Conservation (phyloP, 2,797 vertebrate genomes). For the Myotis findleyi region DNA sequence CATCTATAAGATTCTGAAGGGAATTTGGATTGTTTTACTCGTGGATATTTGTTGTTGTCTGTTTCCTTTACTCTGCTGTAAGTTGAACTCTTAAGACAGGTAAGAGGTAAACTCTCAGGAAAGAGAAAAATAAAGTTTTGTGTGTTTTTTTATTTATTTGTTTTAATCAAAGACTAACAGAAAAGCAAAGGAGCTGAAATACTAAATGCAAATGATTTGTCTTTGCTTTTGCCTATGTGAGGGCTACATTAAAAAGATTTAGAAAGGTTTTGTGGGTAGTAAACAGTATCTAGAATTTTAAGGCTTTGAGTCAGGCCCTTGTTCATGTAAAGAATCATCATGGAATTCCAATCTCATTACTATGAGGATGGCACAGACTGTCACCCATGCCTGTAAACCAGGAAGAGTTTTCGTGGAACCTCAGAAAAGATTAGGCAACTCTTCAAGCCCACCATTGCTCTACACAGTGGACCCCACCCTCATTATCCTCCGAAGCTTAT, state of each 20-base stretch:
- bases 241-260: not conserved
- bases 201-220: not conserved
- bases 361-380: not conserved
- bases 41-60: not conserved
- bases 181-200: not conserved
- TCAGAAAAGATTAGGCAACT: constrained; percentile 34
- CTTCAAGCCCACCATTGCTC: constrained; percentile 27
- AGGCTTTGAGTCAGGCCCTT: not conserved
- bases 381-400: not conserved
- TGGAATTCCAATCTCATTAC: not conserved
- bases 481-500: constrained; percentile 57
- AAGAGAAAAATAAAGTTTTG: not conserved
- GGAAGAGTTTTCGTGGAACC: constrained; percentile 35
- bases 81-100: not conserved
- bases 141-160: not conserved
- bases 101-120: not conserved
- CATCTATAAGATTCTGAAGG: not conserved
- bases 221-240: not conserved
- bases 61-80: not conserved
- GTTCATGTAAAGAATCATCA: not conserved
- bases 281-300: not conserved
- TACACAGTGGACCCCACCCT: constrained; percentile 23
- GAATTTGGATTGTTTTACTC: not conserved
- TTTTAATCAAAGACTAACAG: constrained; percentile 9
- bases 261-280: not conserved